phyloP scores from a whole-genome alignment of 2,797 vertebrate genomes.

The Dryobates pubescens region DNA sequence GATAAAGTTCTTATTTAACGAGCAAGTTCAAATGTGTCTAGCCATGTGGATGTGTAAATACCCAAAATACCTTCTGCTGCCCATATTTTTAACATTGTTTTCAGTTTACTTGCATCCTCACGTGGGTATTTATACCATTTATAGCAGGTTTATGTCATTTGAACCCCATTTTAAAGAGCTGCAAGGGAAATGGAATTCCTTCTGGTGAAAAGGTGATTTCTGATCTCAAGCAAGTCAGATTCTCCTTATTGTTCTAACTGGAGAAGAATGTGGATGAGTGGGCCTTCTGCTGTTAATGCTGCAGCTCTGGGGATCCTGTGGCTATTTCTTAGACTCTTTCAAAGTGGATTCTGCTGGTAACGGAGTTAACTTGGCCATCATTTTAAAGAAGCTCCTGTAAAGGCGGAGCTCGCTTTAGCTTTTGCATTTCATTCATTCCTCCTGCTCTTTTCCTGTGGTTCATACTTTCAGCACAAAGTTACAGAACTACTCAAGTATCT shows the following conservation, averaged over 20 bases:
- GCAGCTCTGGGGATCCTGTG: neutral
- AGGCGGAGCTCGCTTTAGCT: neutral
- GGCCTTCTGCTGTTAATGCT: neutral
- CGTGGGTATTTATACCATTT: too few relatives aligned
- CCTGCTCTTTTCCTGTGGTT: neutral
- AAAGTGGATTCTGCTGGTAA: rapidly evolving
- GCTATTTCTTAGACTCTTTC: rapidly evolving
- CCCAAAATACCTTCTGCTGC: neutral
- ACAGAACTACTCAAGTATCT: neutral
- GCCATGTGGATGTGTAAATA: neutral
- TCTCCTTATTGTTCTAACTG: neutral
- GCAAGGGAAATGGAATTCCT: neutral
- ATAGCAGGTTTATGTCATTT: neutral
- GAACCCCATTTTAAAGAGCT: neutral
- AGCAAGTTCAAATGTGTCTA: neutral
- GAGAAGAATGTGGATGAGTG: neutral
- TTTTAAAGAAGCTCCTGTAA: neutral
- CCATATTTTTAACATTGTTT: neutral
- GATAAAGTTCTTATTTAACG: neutral
- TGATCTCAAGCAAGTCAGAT: neutral
- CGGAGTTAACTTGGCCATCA: neutral
- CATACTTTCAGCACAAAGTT: neutral
- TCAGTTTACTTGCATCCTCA: neutral
- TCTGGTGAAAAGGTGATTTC: neutral
- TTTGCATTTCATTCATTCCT: neutral